Evolutionary conservation across 2,797 vertebrate genomes (phyloP), one percentile per base, ranked within the genome.

Genomic region (Mastacembelus armatus): DNA sequence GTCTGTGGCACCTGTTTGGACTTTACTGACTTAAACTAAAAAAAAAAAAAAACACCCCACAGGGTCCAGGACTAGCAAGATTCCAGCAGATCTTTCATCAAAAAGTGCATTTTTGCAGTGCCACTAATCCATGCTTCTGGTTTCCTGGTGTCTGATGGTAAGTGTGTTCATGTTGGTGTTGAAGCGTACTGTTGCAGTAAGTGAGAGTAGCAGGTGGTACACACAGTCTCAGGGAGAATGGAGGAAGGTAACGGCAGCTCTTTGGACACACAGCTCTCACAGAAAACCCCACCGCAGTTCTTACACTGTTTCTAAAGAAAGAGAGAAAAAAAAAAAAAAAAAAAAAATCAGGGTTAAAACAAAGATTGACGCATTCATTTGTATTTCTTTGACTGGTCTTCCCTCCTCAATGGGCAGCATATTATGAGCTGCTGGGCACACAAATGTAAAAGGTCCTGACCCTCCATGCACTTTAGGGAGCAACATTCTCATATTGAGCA

Each of bases 171-270:
- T 4, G 94, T 79, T 0, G 96, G 95, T 0, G 93, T 95, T 21
- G 87, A 91, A 0, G 93, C 95, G 16, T 98, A 98, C 21, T 96
- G 95, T 68, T 95, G 94, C 39, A 98, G 94, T 19, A 98, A 75
- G 43, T 15, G 87, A 4, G 89, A 19, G 67, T 96, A 95, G 81
- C 97, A 98, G 47, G 84, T 32, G 2, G 89, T 84, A 66, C 98
- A 99, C 36, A 98, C 96, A 0, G 75, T 87, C 86, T 96, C 94
- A 0, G 96, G 97, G 64, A 95, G 91, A 66, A 98, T 98, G 70
- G 96, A 98, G 15, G 97, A 97, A 0, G 97, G 96, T 6, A 98
- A 86, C 2, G 96, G 97, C 79, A 97, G 91, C 88, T 96, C 92
- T 0, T 96, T 92, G 8, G 78, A 84, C 0, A 95, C 91, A 8